Evolutionary conservation across 2,113 vertebrate genomes (phyloP).

Genomic region (Tragelaphus imberbis): DNA sequence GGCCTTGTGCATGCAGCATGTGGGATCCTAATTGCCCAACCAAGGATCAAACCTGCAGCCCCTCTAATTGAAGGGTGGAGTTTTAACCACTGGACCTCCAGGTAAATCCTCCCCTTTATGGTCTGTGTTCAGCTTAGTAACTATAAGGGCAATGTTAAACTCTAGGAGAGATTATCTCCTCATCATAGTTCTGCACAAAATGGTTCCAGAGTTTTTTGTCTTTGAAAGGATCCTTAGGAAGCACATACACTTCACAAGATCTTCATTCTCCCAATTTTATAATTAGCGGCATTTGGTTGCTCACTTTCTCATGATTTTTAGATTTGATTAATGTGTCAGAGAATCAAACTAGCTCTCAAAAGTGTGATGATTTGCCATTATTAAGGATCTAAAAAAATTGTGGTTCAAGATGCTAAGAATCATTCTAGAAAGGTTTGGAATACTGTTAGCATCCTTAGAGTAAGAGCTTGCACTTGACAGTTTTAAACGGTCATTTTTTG

Average conservation of each 20-base stretch:
- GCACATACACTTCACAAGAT: neutral
- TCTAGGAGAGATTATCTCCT: neutral
- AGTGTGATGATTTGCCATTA: neutral
- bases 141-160: neutral
- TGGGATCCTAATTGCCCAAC: neutral
- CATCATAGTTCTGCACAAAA: neutral
- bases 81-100: neutral
- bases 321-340: neutral
- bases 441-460: neutral
- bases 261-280: neutral
- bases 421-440: neutral
- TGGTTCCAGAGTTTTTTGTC: neutral
- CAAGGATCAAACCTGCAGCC: neutral
- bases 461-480: neutral
- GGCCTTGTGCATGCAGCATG: neutral
- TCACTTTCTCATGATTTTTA: neutral
- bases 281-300: neutral
- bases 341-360: neutral
- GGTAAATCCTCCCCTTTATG: neutral
- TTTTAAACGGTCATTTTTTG: neutral
- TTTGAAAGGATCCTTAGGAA: neutral
- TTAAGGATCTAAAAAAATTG: neutral
- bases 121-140: neutral
- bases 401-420: neutral
- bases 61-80: neutral